phyloP scores from a whole-genome alignment of 1,140 invertebrate genomes.

The Orchestia grillus region DNA sequence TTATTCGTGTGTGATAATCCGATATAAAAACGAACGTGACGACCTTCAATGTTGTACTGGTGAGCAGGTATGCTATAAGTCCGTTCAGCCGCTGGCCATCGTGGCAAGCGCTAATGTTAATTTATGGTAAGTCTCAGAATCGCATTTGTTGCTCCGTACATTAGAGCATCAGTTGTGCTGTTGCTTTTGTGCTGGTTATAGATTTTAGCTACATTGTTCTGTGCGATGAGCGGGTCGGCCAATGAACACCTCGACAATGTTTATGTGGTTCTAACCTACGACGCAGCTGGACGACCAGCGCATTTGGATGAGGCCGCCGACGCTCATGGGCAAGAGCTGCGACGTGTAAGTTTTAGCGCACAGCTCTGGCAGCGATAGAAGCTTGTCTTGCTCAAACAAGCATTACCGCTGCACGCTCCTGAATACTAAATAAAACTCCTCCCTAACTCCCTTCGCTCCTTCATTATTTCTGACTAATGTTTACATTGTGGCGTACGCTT shows the following conservation, averaged over 20 bases:
- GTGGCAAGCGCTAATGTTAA: not conserved
- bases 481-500: constrained; percentile 40
- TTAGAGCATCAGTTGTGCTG: not conserved
- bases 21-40: not conserved
- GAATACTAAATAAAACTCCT: constrained; percentile 51
- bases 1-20: not conserved
- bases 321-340: not conserved
- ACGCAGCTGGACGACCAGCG: not conserved
- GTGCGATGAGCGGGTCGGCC: not conserved
- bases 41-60: not conserved
- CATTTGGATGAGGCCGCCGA: not conserved
- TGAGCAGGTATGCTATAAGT: not conserved
- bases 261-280: not conserved
- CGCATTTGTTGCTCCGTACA: not conserved
- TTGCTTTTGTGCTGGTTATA: not conserved
- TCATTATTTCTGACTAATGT: constrained; percentile 54
- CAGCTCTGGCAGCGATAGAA: constrained; percentile 37
- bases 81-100: not conserved
- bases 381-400: constrained; percentile 43
- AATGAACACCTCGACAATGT: not conserved
- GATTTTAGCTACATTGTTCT: not conserved
- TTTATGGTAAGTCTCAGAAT: not conserved
- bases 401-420: constrained; percentile 47
- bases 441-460: not conserved
- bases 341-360: constrained; percentile 43